phyloP scores from a whole-genome alignment of 2,113 vertebrate species.

The Embiotoca jacksoni region DNA sequence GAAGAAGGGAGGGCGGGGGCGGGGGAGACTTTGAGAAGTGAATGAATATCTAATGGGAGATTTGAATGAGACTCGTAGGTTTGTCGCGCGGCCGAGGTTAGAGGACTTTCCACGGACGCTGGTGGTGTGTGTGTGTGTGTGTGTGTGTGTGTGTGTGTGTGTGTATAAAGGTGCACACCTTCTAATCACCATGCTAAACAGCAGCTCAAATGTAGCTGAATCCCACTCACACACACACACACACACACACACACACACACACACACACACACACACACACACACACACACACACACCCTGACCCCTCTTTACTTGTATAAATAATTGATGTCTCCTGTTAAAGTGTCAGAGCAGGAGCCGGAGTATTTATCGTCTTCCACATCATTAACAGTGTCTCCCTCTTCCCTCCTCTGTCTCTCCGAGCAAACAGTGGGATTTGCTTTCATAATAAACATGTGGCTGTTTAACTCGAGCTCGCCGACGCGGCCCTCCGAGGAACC shows the following conservation, averaged over 20 bases:
- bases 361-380: conserved; percentile 64
- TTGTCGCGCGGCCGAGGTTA: conserved; percentile 29
- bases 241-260: conserved; percentile 11
- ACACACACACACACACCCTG: conserved; percentile 25
- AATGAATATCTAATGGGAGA: conserved; percentile 71
- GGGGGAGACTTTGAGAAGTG: conserved; percentile 61
- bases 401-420: conserved; percentile 40
- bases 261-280: conserved; percentile 19
- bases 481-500: conserved; percentile 40
- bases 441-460: conserved; percentile 62
- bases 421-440: conserved; percentile 49
- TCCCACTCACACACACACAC: conserved; percentile 1
- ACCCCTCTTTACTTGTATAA: conserved; percentile 65
- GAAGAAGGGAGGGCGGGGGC: conserved; percentile 57
- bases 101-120: conserved; percentile 22
- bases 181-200: conserved; percentile 33
- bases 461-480: conserved; percentile 53
- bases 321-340: conserved; percentile 76
- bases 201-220: conserved; percentile 16
- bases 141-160: neutral
- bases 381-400: conserved; percentile 57
- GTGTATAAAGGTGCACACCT: neutral
- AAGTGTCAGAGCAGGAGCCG: conserved; percentile 63
- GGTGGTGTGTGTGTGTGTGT: too few relatives aligned
- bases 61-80: conserved; percentile 46